Base-by-base conservation (phyloP, 2,888 invertebrate genomes). In the Sinhomidia bicolor region DNA sequence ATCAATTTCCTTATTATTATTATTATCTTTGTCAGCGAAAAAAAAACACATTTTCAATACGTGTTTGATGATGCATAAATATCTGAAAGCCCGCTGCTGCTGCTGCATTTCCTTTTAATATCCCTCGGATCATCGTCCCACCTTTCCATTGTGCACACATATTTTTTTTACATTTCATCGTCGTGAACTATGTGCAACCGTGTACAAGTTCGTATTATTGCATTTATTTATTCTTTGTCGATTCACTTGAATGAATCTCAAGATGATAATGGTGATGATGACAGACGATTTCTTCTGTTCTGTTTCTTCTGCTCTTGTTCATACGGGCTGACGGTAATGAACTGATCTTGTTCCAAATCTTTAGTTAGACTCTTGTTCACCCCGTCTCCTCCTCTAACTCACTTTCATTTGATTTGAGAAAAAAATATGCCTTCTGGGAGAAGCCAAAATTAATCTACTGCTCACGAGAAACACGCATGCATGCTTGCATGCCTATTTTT, bases 321-420 rank as follows among this genome's bases (percentile, higher is more conserved):
- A 62, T 20, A 29, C 20, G 68, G 36, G 44, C 41, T 74, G 74
- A 68, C 84, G 32, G 76, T 76, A 85, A 85, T 60, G 76, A 85
- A 51, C 76, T 85, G 84, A 85, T 85, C 84, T 85, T 85, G 76
- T 85, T 85, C 85, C 65, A 32, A 79, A 79, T 79, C 65, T 65
- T 32, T 47, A 6, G 51, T 7, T 76, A 23, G 57, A 12, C 26
- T 36, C 26, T 68, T 23, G 26, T n/a, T 47, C 10, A 20, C 12
- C 41, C 32, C 62, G 20, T 65, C 60, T 14, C 62, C 14, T n/a
- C 14, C 3, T 17, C 14, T 81, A 41, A 82, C 26, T 51, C 74
- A 83, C 71, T 83, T 62, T 74, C 83, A 20, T 74, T 83, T 36
- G 41, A 83, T 26, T 74, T 41, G 36, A 83, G 26, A 78, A 41